These are phyloP conservation scores for Choristoneura fumiferana DNA, from an alignment of 1,140 invertebrate genomes.

Conservation along the genomic window DNA sequence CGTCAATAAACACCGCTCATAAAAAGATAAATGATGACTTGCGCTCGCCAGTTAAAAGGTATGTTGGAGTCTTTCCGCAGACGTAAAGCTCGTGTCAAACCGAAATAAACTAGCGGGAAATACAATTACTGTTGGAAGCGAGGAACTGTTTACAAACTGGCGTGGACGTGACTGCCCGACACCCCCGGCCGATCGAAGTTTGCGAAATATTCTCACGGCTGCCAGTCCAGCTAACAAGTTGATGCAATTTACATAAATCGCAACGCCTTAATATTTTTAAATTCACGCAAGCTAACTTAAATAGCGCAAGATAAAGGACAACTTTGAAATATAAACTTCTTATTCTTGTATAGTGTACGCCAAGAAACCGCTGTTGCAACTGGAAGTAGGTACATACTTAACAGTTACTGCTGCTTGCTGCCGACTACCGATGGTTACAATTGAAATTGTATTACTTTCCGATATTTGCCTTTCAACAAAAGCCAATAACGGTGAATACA, in stretches of 20 bases:
- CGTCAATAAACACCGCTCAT: not conserved
- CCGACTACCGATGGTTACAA: conserved; percentile 1
- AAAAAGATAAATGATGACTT: conserved; percentile 5
- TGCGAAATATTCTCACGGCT: conserved; percentile 34
- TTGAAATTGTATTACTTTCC: conserved; percentile 27
- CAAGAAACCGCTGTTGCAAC: conserved; percentile 1
- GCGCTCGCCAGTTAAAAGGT: not conserved
- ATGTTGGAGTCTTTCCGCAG: not conserved
- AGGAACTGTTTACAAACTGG: conserved; percentile 54
- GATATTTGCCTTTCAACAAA: conserved; percentile 53
- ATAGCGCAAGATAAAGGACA: too few species aligned
- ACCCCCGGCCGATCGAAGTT: conserved; percentile 25
- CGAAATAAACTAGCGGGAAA: conserved; percentile 46
- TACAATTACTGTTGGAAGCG: conserved; percentile 40
- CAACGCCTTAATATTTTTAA: too few species aligned
- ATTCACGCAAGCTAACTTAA: too few species aligned
- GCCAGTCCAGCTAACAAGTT: conserved; percentile 31
- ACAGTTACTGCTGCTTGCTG: conserved; percentile 3
- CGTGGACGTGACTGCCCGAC: conserved; percentile 42
- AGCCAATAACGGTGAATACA: conserved; percentile 54
- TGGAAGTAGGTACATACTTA: conserved; percentile 7
- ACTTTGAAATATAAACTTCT: too few species aligned
- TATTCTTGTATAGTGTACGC: too few species aligned
- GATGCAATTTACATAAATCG: conserved; percentile 24
- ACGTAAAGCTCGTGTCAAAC: conserved; percentile 33